Evolutionary conservation across 2,797 vertebrate genomes (phyloP).

Genomic region (Columba guinea): DNA sequence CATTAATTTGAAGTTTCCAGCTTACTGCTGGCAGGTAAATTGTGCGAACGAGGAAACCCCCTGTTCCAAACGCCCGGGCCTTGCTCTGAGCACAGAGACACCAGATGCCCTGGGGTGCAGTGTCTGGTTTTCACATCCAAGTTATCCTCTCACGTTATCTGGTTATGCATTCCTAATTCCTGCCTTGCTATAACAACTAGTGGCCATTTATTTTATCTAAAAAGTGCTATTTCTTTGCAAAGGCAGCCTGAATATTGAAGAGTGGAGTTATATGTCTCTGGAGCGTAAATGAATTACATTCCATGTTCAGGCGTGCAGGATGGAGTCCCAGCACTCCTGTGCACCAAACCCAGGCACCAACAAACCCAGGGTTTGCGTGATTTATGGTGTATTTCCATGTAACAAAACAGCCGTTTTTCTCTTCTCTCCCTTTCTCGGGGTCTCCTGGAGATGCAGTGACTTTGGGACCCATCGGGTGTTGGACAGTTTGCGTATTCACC

Average conservation of each 20-base stretch:
- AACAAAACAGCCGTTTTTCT: background rate
- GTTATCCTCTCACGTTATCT: background rate
- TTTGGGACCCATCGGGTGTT: background rate
- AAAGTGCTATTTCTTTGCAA: background rate
- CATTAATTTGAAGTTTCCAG: too few species aligned
- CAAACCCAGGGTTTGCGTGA: background rate
- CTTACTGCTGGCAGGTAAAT: too few species aligned
- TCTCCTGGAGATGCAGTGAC: background rate
- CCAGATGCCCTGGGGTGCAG: background rate
- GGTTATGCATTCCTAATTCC: background rate
- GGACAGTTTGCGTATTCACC: fast-evolving
- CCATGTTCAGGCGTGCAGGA: background rate
- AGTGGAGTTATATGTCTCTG: background rate
- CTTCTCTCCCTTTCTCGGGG: background rate
- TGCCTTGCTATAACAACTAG: background rate
- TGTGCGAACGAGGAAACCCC: too few species aligned
- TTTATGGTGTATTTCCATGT: background rate
- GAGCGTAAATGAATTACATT: background rate
- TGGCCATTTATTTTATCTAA: background rate
- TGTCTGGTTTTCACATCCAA: too few species aligned
- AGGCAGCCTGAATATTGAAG: background rate
- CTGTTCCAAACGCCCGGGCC: too few species aligned
- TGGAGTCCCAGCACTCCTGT: background rate
- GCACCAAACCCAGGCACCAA: background rate
- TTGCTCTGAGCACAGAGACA: background rate